phyloP scores from a whole-genome alignment of 2,888 invertebrate species.

The Ennomos fuscantarius region DNA sequence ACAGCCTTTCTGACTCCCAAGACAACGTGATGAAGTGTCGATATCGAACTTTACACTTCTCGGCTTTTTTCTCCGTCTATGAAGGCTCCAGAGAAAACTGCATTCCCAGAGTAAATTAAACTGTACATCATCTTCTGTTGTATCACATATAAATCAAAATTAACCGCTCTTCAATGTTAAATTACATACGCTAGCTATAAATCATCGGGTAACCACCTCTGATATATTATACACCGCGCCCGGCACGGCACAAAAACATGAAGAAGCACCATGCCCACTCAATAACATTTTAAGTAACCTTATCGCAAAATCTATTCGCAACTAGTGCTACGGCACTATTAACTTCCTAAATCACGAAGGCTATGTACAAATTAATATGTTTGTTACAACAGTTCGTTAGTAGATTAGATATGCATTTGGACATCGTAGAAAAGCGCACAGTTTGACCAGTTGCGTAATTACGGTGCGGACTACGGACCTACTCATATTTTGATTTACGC shows the following conservation, averaged over 20 bases:
- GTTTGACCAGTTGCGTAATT: constrained; percentile 47
- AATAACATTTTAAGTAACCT: constrained; percentile 36
- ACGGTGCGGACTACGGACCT: constrained; percentile 43
- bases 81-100: not conserved
- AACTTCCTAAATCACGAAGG: constrained; percentile 44
- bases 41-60: constrained; percentile 27
- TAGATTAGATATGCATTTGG: constrained; percentile 57
- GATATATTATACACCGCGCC: constrained; percentile 29
- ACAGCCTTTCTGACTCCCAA: constrained; percentile 41
- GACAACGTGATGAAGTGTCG: constrained; percentile 43
- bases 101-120: constrained; percentile 2
- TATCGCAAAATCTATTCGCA: constrained; percentile 48
- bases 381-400: constrained; percentile 49
- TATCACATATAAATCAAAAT: constrained; percentile 19
- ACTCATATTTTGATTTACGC: constrained; percentile 64
- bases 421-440: constrained; percentile 42
- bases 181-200: constrained; percentile 22
- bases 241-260: constrained; percentile 23
- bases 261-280: constrained; percentile 30
- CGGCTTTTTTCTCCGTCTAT: too few relatives aligned
- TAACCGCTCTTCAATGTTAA: constrained; percentile 17
- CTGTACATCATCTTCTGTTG: constrained; percentile 3
- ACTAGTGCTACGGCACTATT: constrained; percentile 31
- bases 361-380: constrained; percentile 52
- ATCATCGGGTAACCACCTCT: constrained; percentile 27